A percentile compares a stretch with the other conserved stretches of the same genome.
These are phyloP conservation scores for Lophius americanus DNA, from an alignment of 2,797 vertebrate species.

Conservation along the genomic window DNA sequence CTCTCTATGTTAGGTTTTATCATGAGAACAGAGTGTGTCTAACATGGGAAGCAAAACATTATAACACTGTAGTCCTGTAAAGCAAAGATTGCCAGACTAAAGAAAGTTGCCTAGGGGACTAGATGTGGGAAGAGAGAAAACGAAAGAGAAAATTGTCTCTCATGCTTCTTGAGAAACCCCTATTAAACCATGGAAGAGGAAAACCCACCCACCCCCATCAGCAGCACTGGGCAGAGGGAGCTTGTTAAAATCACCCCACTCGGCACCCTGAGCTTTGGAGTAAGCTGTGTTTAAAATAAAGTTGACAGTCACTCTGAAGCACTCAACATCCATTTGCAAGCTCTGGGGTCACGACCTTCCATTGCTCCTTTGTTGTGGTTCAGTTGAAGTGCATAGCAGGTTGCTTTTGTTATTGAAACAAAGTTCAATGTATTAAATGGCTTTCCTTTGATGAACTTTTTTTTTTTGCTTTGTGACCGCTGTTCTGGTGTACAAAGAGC, in stretches of 20 bases:
- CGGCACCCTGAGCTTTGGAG: slow-evolving; percentile 45
- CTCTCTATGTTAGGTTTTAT: slow-evolving; percentile 49
- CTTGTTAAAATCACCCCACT: slow-evolving; percentile 71
- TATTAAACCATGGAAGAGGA: slow-evolving; percentile 38
- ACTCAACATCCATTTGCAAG: slow-evolving; percentile 73
- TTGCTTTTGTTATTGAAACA: slow-evolving; percentile 81
- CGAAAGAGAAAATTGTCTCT: slow-evolving; percentile 22
- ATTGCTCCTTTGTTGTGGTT: slow-evolving; percentile 81
- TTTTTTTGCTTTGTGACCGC: slow-evolving; percentile 53
- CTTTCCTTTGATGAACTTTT: slow-evolving; percentile 77
- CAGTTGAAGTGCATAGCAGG: slow-evolving; percentile 79
- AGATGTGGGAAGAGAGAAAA: slow-evolving; percentile 2
- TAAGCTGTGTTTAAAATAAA: slow-evolving; percentile 66
- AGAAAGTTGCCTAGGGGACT: slow-evolving; percentile 4
- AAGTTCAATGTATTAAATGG: slow-evolving; percentile 74
- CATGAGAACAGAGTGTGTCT: slow-evolving; percentile 37
- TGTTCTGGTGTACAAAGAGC: slow-evolving; percentile 65
- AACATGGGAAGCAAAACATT: slow-evolving; percentile 54
- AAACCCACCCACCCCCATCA: slow-evolving; percentile 52
- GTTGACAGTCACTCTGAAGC: slow-evolving; percentile 72
- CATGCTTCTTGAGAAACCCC: slow-evolving; percentile 34
- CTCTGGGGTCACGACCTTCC: slow-evolving; percentile 65
- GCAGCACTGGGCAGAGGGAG: slow-evolving; percentile 46
- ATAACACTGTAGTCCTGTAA: slow-evolving; percentile 42
- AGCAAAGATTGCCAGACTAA: slow-evolving; percentile 7